Evolutionary conservation across 2,888 invertebrate genomes (phyloP).

Genomic region (Drosophila emarginata): DNA sequence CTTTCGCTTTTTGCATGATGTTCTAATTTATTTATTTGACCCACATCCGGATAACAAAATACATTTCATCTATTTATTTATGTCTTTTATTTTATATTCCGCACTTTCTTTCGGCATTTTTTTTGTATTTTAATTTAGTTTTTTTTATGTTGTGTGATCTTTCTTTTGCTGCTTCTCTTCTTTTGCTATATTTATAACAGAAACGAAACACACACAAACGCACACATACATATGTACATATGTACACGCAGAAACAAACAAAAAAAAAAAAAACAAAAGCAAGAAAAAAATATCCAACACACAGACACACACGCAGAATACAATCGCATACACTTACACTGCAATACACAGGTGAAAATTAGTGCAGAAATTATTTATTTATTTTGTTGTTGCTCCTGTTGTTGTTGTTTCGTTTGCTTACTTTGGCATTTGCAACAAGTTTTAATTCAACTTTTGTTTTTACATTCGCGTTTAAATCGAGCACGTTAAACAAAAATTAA

Average conservation of each 20-base stretch:
- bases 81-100: constrained; percentile 44
- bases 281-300: not conserved
- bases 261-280: not conserved
- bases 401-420: not conserved
- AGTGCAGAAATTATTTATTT: constrained; percentile 54
- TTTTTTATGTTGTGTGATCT: constrained; percentile 51
- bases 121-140: constrained; percentile 28
- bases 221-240: constrained; percentile 52
- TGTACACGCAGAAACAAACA: constrained; percentile 2
- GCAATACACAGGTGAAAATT: constrained; percentile 65
- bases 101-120: constrained; percentile 68
- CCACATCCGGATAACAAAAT: constrained; percentile 48
- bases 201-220: constrained; percentile 48
- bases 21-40: constrained; percentile 70
- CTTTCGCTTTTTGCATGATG: constrained; percentile 31
- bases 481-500: too few species aligned
- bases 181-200: constrained; percentile 65
- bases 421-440: not conserved
- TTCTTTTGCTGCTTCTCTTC: constrained; percentile 36
- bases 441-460: not conserved
- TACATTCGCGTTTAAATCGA: not conserved
- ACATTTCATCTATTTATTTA: constrained; percentile 47
- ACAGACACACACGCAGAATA: constrained; percentile 12
- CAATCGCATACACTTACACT: constrained; percentile 25
- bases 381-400: not conserved